These are phyloP conservation scores for Lysiphlebus fabarum DNA, from an alignment of 1,140 invertebrate genomes.

Conservation along the genomic window DNA sequence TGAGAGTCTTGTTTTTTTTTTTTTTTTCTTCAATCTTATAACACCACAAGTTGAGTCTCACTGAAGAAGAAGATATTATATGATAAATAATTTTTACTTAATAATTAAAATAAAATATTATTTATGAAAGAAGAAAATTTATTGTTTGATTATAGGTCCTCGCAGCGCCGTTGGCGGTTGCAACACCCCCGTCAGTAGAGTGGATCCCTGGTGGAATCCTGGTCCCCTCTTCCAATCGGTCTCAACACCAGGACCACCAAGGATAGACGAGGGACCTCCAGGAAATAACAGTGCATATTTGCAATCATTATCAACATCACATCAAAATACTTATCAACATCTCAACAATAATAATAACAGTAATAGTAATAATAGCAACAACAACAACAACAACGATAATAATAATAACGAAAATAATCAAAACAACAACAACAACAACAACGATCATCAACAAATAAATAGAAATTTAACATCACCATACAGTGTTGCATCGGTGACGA, in stretches of 20 bases:
- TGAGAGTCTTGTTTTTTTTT: slow-evolving; percentile 49
- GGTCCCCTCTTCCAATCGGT: slow-evolving; percentile 41
- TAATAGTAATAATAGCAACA: slow-evolving; percentile 27
- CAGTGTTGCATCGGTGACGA: slow-evolving; percentile 25
- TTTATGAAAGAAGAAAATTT: slow-evolving; percentile 2
- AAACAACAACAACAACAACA: slow-evolving; percentile 15
- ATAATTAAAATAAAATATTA: background rate
- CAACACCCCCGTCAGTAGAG: slow-evolving; percentile 49
- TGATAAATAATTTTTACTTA: too few species aligned
- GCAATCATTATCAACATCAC: slow-evolving; percentile 7
- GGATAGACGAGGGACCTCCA: slow-evolving; percentile 42
- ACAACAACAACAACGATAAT: slow-evolving; percentile 20
- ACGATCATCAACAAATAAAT: slow-evolving; percentile 22
- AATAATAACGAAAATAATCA: slow-evolving; percentile 22
- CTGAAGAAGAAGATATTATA: too few species aligned
- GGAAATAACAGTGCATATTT: slow-evolving; percentile 28
- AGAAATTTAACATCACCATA: slow-evolving; percentile 28
- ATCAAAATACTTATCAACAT: slow-evolving; percentile 20
- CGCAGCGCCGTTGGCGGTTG: slow-evolving; percentile 54
- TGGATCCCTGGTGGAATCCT: slow-evolving; percentile 52
- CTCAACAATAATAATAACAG: slow-evolving; percentile 20
- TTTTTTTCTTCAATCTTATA: background rate
- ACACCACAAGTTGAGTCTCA: too few species aligned
- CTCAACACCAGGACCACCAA: slow-evolving; percentile 41
- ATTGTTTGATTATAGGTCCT: slow-evolving; percentile 42